Evolutionary conservation across 2,113 vertebrate genomes (phyloP).

Genomic region (Hippocampus guttulatus): DNA sequence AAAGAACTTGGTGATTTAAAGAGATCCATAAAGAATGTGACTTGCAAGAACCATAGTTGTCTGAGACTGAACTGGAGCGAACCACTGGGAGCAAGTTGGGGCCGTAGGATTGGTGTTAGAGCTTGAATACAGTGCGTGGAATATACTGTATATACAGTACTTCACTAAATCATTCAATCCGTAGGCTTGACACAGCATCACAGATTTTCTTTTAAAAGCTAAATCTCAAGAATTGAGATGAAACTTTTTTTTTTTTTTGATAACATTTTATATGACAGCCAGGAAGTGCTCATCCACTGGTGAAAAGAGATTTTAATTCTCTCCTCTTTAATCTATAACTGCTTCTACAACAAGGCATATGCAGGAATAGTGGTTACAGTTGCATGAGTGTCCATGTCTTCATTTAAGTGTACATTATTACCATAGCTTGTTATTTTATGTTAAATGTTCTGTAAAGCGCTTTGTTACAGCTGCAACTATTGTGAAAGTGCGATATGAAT

Average conservation of each 20-base stretch:
- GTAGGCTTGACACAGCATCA: constrained; percentile 35
- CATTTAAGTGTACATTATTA: no score
- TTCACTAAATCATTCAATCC: constrained; percentile 49
- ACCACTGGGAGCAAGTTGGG: constrained; percentile 29
- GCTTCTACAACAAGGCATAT: constrained; percentile 21
- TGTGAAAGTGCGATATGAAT: no score
- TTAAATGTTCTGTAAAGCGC: no score
- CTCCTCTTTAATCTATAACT: no score
- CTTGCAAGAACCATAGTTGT: constrained; percentile 49
- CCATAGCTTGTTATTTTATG: no score
- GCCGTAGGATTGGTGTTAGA: constrained; percentile 27
- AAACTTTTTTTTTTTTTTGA: constrained; percentile 1
- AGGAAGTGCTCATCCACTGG: constrained; percentile 54
- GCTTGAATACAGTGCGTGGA: constrained; percentile 41
- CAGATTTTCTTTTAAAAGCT: constrained; percentile 42
- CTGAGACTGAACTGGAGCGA: constrained; percentile 31
- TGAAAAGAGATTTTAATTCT: neutral
- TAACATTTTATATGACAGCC: constrained; percentile 41
- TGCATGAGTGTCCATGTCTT: no score
- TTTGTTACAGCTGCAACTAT: no score
- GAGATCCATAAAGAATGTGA: constrained; percentile 64
- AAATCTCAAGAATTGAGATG: constrained; percentile 10
- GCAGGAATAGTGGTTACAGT: no score
- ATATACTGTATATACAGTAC: constrained; percentile 28
- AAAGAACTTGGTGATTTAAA: constrained; percentile 75